A percentile compares a stretch with the other conserved stretches of the same genome.
phyloP scores from a whole-genome alignment of 23 tunicate genomes.

The Phallusia fumigata region DNA sequence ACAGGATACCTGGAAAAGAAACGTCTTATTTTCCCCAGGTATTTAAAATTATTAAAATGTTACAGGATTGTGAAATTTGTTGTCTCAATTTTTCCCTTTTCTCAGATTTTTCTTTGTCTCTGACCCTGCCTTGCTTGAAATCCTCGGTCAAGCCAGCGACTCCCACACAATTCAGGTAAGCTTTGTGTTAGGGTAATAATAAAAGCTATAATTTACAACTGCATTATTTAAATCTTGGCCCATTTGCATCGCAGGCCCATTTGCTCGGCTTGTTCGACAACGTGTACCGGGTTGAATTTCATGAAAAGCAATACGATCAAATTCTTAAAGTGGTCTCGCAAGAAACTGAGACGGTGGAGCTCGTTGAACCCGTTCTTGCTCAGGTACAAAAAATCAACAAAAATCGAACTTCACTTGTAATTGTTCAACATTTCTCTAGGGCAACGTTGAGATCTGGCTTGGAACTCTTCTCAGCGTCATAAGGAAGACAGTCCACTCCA shows the following conservation, averaged over 20 bases:
- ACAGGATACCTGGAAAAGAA: conserved; percentile 87
- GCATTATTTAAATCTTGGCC: no score
- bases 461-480: conserved; percentile 57
- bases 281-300: conserved; percentile 70
- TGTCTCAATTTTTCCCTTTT: not conserved
- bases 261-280: conserved; percentile 84
- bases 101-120: conserved; percentile 84
- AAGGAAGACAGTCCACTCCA: conserved; percentile 63
- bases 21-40: conserved; percentile 87
- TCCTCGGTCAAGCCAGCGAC: conserved; percentile 86
- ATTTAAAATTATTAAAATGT: not conserved
- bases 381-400: conserved; percentile 25
- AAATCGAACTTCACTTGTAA: no score
- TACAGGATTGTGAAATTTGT: not conserved
- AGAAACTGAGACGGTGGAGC: conserved; percentile 73
- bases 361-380: conserved; percentile 60
- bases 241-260: conserved; percentile 70
- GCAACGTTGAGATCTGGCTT: conserved; percentile 89
- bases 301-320: conserved; percentile 78
- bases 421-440: conserved; percentile 21
- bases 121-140: conserved; percentile 85
- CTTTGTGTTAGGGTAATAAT: not conserved
- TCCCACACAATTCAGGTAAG: conserved; percentile 84
- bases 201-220: no score
- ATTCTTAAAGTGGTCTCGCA: conserved; percentile 73